phyloP scores from a whole-genome alignment of 2,888 invertebrate genomes.

The Blomia tropicalis region DNA sequence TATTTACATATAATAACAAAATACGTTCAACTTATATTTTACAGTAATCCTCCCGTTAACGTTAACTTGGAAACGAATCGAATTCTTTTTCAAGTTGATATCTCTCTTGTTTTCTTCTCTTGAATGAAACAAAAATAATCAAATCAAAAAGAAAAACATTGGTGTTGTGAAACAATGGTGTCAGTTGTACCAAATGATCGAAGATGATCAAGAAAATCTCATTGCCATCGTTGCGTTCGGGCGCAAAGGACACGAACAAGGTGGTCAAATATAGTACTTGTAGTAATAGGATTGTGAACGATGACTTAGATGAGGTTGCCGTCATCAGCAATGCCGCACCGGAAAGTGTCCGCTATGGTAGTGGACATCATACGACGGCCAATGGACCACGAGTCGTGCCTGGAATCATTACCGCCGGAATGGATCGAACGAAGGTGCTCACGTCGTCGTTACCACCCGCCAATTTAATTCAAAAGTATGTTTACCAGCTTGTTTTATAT shows the following conservation, averaged over 20 bases:
- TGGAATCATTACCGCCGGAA: slow-evolving; percentile 33
- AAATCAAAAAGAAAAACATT: too few species aligned
- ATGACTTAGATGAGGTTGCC: slow-evolving; percentile 41
- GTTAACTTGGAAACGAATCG: too few species aligned
- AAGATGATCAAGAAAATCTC: slow-evolving; percentile 24
- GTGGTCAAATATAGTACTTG: slow-evolving; percentile 37
- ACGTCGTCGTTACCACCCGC: slow-evolving; percentile 16
- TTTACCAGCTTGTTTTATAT: neutral
- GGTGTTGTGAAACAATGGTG: neutral
- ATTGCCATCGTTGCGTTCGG: slow-evolving; percentile 20
- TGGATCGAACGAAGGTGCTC: slow-evolving; percentile 19
- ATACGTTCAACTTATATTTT: too few species aligned
- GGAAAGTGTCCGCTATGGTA: slow-evolving; percentile 44
- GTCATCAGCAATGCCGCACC: slow-evolving; percentile 45
- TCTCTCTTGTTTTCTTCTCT: too few species aligned
- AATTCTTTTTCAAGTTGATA: too few species aligned
- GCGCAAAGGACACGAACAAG: slow-evolving; percentile 29
- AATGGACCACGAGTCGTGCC: slow-evolving; percentile 48
- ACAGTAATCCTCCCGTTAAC: too few species aligned
- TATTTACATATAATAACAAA: too few species aligned
- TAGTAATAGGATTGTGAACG: slow-evolving; percentile 33
- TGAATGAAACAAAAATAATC: too few species aligned
- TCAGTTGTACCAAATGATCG: too few species aligned
- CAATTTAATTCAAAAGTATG: slow-evolving; percentile 12
- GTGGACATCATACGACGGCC: slow-evolving; percentile 40